Percentiles rank a stretch among this genome's conserved stretches.
phyloP scores from a whole-genome alignment of 2,797 vertebrate genomes.

The Phrynocephalus vlangalii region DNA sequence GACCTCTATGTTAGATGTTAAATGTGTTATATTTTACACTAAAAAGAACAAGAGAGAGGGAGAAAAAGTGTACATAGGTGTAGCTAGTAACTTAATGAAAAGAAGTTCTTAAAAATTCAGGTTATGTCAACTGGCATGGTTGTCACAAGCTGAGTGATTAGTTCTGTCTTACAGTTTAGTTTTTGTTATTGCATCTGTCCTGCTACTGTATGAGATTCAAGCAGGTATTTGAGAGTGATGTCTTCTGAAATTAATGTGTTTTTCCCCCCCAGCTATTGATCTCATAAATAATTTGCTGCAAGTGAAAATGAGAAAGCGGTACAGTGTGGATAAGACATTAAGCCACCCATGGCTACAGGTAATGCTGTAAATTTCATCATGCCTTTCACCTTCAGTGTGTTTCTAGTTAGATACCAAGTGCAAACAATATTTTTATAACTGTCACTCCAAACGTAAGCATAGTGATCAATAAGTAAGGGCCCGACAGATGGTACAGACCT shows the following conservation, averaged over 20 bases:
- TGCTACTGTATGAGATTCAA: slow-evolving; percentile 15
- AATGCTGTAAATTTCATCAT: slow-evolving; percentile 51
- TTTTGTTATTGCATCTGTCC: background rate
- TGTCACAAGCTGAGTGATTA: background rate
- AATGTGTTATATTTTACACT: background rate
- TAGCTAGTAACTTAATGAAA: background rate
- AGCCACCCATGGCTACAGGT: slow-evolving; percentile 97
- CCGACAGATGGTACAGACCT: background rate
- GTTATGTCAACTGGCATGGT: background rate
- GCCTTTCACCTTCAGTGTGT: background rate
- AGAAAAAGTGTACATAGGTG: background rate
- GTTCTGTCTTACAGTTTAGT: slow-evolving; percentile 2
- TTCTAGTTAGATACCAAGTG: slow-evolving; percentile 22
- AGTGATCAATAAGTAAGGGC: background rate
- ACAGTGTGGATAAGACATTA: slow-evolving; percentile 96
- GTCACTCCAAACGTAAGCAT: background rate
- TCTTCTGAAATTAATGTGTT: slow-evolving; percentile 52
- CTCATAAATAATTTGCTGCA: slow-evolving; percentile 98
- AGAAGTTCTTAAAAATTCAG: background rate
- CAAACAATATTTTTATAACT: background rate
- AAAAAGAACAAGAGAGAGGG: too few relatives aligned
- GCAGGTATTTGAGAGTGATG: slow-evolving; percentile 37
- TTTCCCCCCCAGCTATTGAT: slow-evolving; percentile 89
- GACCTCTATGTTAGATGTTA: background rate
- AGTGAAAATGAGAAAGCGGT: slow-evolving; percentile 99